Evolutionary conservation across 64 coral and sea anemone genomes (phyloP).

Genomic region (Montipora sp.): DNA sequence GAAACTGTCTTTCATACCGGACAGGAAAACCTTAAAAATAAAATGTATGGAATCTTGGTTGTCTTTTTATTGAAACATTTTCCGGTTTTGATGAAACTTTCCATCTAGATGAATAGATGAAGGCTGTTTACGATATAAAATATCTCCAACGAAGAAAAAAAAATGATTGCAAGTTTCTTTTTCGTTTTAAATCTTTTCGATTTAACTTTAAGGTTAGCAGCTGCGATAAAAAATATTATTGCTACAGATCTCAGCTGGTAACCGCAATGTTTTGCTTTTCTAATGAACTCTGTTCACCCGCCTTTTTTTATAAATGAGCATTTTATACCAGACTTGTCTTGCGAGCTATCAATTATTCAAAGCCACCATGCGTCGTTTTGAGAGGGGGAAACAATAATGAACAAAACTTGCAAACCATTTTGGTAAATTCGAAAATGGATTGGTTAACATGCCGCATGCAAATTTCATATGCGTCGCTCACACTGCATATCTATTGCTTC

Average conservation of each 20-base stretch:
- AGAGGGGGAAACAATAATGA: constrained; percentile 6
- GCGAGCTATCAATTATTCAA: constrained; percentile 43
- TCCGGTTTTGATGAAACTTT: not conserved
- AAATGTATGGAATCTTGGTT: not conserved
- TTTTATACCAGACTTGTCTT: constrained; percentile 33
- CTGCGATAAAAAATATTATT: constrained; percentile 24
- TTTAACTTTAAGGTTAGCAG: not conserved
- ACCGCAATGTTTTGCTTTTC: constrained; percentile 50
- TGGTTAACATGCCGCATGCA: not conserved
- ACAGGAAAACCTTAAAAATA: not conserved
- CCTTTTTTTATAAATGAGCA: constrained; percentile 50
- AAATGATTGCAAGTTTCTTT: not conserved
- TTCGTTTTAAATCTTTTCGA: not conserved
- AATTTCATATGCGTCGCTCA: not conserved
- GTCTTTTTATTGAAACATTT: not conserved
- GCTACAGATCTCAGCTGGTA: constrained; percentile 40
- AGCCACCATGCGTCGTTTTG: constrained; percentile 15
- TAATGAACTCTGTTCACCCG: constrained; percentile 17
- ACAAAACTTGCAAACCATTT: not conserved
- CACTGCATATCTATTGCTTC: not conserved
- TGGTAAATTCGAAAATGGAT: not conserved
- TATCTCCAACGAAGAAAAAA: not conserved
- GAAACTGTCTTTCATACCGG: not conserved
- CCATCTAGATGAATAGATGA: not conserved
- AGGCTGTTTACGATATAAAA: not conserved